Evolutionary conservation across 53 echinoderm and acorn worm genomes (phyloP).

Genomic region (Astropecten irregularis): DNA sequence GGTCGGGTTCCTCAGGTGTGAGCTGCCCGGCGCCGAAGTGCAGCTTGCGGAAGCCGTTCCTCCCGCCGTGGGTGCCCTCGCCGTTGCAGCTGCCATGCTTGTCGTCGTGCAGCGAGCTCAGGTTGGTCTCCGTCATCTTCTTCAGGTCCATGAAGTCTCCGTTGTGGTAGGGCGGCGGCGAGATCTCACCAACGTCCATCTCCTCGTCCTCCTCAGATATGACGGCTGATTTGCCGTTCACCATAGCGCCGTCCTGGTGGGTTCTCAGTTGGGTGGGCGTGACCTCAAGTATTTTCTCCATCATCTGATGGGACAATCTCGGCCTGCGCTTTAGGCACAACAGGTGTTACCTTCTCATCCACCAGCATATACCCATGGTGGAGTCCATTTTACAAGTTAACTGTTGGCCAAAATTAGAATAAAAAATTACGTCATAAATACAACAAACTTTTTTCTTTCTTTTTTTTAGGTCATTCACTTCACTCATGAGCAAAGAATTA

Average conservation of each 20-base stretch:
- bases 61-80: not conserved
- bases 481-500: too few relatives aligned
- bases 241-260: constrained; percentile 18
- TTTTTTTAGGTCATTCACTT: too few relatives aligned
- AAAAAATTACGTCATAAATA: too few relatives aligned
- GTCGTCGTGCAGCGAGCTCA: constrained; percentile 16
- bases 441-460: too few relatives aligned
- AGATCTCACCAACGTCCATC: not conserved
- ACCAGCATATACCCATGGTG: too few relatives aligned
- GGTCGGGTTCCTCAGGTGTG: not conserved
- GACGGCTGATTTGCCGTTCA: constrained; percentile 27
- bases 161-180: not conserved
- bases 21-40: constrained; percentile 9
- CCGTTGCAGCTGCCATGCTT: not conserved
- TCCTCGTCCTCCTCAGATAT: constrained; percentile 36
- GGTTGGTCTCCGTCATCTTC: constrained; percentile 31
- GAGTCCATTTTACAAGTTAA: too few relatives aligned
- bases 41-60: constrained; percentile 21
- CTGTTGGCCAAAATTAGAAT: too few relatives aligned
- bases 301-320: not conserved
- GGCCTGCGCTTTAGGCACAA: not conserved
- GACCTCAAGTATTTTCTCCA: constrained; percentile 81
- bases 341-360: constrained; percentile 27
- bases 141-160: not conserved
- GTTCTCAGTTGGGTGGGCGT: constrained; percentile 12